A percentile compares a stretch with the other conserved stretches of the same genome.
Conservation (phyloP, 1,140 invertebrate species). For the Propsilocerus akamusi region DNA sequence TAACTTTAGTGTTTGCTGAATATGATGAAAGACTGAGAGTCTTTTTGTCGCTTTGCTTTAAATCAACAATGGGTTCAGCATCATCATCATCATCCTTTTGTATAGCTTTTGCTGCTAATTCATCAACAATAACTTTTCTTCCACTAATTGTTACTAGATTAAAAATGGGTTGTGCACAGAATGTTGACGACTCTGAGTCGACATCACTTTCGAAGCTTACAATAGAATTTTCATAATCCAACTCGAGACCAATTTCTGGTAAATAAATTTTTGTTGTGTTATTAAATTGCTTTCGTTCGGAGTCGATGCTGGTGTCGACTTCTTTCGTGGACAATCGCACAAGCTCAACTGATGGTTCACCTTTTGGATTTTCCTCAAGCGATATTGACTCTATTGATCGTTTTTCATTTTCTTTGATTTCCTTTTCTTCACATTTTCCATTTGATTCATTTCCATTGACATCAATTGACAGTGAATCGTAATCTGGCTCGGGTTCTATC, state of each 20-base stretch:
- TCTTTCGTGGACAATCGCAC: constrained; percentile 18
- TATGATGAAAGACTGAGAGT: background rate
- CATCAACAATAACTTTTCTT: constrained; percentile 5
- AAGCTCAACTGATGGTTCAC: constrained; percentile 21
- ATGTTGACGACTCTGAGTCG: background rate
- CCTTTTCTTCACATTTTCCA: constrained; percentile 8
- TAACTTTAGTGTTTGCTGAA: background rate
- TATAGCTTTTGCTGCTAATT: constrained; percentile 1
- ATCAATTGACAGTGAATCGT: background rate
- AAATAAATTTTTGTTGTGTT: constrained; percentile 9
- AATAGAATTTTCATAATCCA: constrained; percentile 1
- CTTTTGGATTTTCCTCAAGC: constrained; percentile 1
- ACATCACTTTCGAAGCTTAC: background rate
- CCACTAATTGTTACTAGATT: background rate
- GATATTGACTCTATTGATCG: background rate
- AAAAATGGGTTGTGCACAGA: background rate
- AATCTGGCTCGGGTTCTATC: background rate
- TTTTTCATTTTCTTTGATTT: constrained; percentile 12
- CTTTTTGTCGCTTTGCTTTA: background rate
- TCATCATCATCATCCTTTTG: background rate
- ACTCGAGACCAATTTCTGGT: background rate
- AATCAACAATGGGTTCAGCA: background rate
- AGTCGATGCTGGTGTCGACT: constrained; percentile 12
- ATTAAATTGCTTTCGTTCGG: background rate
- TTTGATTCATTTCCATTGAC: constrained; percentile 1